Evolutionary conservation across 1,140 invertebrate genomes (phyloP).

Genomic region (Diorhabda elongata): DNA sequence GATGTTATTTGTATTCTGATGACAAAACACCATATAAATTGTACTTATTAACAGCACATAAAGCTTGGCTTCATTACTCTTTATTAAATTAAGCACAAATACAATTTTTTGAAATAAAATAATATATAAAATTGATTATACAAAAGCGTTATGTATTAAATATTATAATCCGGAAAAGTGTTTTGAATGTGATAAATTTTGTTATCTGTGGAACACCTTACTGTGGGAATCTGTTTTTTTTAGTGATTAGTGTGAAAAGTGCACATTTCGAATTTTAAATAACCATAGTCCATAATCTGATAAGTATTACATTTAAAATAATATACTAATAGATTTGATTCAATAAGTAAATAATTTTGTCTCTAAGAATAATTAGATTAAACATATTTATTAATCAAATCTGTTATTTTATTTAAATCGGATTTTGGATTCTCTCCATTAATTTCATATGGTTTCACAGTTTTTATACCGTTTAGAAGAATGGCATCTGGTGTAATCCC

Average conservation of each 20-base stretch:
- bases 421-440: not conserved
- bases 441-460: not conserved
- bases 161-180: not conserved
- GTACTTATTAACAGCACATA: no score
- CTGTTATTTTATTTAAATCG: not conserved
- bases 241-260: not conserved
- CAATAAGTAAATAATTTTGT: not conserved
- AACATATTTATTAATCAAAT: not conserved
- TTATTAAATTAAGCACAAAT: no score
- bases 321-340: not conserved
- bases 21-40: no score
- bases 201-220: not conserved
- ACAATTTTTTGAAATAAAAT: no score
- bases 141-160: not conserved
- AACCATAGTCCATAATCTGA: not conserved
- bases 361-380: not conserved
- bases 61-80: no score
- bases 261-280: not conserved
- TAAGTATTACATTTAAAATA: not conserved
- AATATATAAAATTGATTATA: slow-evolving; percentile 5
- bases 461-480: slow-evolving; percentile 22
- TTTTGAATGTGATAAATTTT: not conserved
- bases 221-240: not conserved
- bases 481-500: slow-evolving; percentile 31
- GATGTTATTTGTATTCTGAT: no score